Evolutionary conservation across 2,888 invertebrate genomes (phyloP).

Genomic region (Zygogramma bicolorata): DNA sequence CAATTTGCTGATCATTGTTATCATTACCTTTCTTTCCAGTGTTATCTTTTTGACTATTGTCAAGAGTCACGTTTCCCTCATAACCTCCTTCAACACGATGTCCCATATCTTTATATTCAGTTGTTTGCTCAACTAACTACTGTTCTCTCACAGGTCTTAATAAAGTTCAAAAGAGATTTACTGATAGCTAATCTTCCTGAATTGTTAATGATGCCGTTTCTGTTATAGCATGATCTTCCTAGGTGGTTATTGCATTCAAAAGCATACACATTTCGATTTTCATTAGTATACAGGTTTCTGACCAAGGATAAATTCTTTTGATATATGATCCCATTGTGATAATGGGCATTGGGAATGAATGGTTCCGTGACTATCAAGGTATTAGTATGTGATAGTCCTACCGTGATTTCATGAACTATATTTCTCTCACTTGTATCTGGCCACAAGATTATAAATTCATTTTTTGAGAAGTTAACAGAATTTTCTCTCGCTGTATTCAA

Average conservation of each 20-base stretch:
- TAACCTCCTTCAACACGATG: background rate
- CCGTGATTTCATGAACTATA: constrained; percentile 4
- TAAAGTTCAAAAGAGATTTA: background rate
- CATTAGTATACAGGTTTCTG: background rate
- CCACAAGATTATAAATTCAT: constrained; percentile 10
- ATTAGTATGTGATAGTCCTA: constrained; percentile 4
- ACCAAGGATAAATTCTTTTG: background rate
- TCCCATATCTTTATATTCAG: background rate
- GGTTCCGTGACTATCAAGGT: background rate
- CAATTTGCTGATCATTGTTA: background rate
- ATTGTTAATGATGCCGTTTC: background rate
- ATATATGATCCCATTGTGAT: constrained; percentile 7
- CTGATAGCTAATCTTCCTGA: background rate
- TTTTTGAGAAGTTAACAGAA: background rate
- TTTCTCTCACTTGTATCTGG: constrained; percentile 8
- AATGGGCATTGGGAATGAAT: background rate
- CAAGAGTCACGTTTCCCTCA: constrained; percentile 7
- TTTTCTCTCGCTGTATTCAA: constrained; percentile 4
- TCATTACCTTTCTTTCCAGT: background rate
- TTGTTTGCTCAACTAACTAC: background rate
- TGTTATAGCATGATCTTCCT: background rate
- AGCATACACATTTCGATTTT: constrained; percentile 8
- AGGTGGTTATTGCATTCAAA: constrained; percentile 7
- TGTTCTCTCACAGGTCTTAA: background rate
- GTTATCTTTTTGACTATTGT: constrained; percentile 1